These are phyloP conservation scores for Drosophila sturtevanti DNA, from an alignment of 1,140 invertebrate species.

Conservation along the genomic window DNA sequence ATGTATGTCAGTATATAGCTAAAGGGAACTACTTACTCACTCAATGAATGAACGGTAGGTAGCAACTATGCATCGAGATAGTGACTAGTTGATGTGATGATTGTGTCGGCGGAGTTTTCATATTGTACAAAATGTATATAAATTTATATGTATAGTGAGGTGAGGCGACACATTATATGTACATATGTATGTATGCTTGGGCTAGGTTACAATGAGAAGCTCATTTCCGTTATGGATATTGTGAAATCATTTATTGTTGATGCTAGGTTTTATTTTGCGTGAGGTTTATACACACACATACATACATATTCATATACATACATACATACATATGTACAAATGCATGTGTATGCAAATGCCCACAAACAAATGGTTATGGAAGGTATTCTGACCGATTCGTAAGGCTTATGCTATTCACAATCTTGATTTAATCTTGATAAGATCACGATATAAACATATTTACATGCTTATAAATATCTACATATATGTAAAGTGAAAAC, in stretches of 20 bases:
- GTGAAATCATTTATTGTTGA: slow-evolving; percentile 48
- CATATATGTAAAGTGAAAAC: no score
- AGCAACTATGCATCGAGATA: slow-evolving; percentile 31
- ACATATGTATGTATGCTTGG: no score
- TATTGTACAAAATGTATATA: no score
- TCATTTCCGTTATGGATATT: slow-evolving; percentile 61
- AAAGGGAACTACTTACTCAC: slow-evolving; percentile 14
- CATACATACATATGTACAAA: neutral
- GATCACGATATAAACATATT: neutral
- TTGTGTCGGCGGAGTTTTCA: slow-evolving; percentile 14
- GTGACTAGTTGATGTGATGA: slow-evolving; percentile 52
- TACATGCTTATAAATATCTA: no score
- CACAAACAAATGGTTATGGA: slow-evolving; percentile 39
- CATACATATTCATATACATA: no score
- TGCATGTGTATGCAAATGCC: neutral
- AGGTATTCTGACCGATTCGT: slow-evolving; percentile 35
- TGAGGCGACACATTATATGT: slow-evolving; percentile 31
- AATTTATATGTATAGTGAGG: slow-evolving; percentile 14
- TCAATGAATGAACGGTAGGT: slow-evolving; percentile 11
- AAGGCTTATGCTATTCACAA: slow-evolving; percentile 17
- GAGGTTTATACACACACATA: neutral
- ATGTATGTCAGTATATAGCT: no score
- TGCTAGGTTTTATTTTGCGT: slow-evolving; percentile 40
- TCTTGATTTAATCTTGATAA: slow-evolving; percentile 10
- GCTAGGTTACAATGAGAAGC: slow-evolving; percentile 36